Evolutionary conservation across 2,797 vertebrate species (phyloP).

Genomic region (Synaphobranchus kaupii): DNA sequence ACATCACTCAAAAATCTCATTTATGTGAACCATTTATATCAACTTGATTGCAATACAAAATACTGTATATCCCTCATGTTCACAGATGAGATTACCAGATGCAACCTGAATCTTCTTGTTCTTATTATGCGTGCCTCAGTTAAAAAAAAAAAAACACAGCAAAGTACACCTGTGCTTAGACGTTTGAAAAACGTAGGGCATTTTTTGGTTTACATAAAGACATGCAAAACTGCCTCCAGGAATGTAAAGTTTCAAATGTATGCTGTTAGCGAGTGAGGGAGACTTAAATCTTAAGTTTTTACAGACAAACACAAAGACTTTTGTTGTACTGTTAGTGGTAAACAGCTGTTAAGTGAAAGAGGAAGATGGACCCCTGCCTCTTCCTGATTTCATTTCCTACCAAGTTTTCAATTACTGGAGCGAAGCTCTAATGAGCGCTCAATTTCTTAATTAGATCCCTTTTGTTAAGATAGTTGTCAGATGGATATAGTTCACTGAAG

Average conservation of each 20-base stretch:
- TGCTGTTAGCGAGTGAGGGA: background rate
- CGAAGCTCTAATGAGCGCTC: conserved; percentile 7
- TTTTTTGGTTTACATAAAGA: background rate
- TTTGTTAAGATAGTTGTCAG: conserved; percentile 32
- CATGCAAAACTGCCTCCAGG: background rate
- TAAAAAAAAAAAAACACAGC: background rate
- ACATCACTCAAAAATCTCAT: background rate
- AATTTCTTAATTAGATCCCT: conserved; percentile 32
- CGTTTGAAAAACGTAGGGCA: background rate
- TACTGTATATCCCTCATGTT: background rate
- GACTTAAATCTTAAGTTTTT: background rate
- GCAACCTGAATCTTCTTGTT: background rate
- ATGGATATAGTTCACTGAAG: conserved; percentile 27
- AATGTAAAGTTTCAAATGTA: background rate
- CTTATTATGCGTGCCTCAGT: background rate
- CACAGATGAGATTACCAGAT: background rate
- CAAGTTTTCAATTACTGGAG: conserved; percentile 15
- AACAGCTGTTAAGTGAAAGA: background rate
- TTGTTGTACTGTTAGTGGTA: background rate
- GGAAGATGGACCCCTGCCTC: conserved; percentile 4
- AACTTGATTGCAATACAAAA: background rate
- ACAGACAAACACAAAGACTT: background rate
- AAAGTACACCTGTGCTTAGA: background rate
- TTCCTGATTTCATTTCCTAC: conserved; percentile 18
- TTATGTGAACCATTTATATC: background rate